These are phyloP conservation scores for Strongylocentrotus purpuratus DNA, from an alignment of 35 echinoderm and acorn worm species.

Conservation along the genomic window DNA sequence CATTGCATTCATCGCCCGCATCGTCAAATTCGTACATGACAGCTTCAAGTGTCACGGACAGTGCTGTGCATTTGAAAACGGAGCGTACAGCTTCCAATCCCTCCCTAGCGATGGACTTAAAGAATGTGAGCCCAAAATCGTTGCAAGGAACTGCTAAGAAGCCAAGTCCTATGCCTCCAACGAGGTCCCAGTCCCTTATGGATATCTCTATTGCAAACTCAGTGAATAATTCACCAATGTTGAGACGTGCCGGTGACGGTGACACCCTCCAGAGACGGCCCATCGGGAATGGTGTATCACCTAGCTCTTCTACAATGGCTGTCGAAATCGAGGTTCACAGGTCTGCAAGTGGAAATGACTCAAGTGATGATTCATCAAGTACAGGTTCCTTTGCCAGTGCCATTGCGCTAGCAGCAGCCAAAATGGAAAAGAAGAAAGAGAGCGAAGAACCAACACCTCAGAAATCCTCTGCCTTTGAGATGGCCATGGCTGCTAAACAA, in stretches of 20 bases:
- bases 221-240: not conserved
- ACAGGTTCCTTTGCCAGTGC: conserved; percentile 54
- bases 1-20: conserved; percentile 70
- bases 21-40: conserved; percentile 76
- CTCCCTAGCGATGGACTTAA: conserved; percentile 5
- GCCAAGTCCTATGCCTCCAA: conserved; percentile 42
- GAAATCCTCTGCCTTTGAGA: conserved; percentile 62
- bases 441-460: not conserved
- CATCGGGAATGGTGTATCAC: not conserved
- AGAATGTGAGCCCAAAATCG: not conserved
- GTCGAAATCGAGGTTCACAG: conserved; percentile 1
- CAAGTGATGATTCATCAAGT: conserved; percentile 29
- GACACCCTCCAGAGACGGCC: conserved; percentile 23
- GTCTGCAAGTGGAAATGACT: not conserved
- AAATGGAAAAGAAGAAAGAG: conserved; percentile 44
- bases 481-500: conserved; percentile 76
- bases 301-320: conserved; percentile 24
- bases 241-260: not conserved
- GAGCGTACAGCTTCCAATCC: conserved; percentile 62
- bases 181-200: conserved; percentile 32
- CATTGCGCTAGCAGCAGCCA: conserved; percentile 74
- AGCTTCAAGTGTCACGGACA: conserved; percentile 72
- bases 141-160: conserved; percentile 31
- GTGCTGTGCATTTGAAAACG: conserved; percentile 63
- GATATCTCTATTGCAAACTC: conserved; percentile 15